Evolutionary conservation across 2,113 vertebrate genomes (phyloP).

Genomic region (Sebastes schlegelii): DNA sequence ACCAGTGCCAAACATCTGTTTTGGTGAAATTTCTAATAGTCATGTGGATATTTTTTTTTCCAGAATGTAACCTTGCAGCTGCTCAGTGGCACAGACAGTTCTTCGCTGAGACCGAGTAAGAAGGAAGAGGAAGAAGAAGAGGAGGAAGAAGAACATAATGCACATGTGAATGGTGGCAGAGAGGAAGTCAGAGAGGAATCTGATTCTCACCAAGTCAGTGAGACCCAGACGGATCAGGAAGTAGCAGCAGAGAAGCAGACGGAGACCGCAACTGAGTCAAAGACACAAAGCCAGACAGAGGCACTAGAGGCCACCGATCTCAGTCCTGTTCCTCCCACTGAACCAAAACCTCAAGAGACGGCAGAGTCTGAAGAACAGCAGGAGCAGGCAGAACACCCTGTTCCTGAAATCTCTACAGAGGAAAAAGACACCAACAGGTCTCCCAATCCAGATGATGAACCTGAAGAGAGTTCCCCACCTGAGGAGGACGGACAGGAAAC

Average conservation of each 20-base stretch:
- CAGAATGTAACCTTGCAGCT: constrained; percentile 93
- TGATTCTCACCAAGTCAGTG: not conserved
- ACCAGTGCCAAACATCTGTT: not conserved
- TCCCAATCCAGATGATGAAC: not conserved
- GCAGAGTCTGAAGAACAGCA: constrained; percentile 2
- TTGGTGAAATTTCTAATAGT: not conserved
- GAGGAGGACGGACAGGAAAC: constrained; percentile 11
- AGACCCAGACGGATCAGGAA: constrained; percentile 45
- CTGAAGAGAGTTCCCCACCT: constrained; percentile 1
- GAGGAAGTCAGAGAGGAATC: constrained; percentile 24
- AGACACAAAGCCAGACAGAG: not conserved
- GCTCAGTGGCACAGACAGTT: constrained; percentile 74
- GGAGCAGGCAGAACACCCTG: not conserved
- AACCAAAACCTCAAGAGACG: not conserved
- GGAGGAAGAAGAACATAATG: constrained; percentile 36
- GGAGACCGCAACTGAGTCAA: not conserved
- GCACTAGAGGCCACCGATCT: not conserved
- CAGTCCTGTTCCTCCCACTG: not conserved
- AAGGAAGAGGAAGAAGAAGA: constrained; percentile 70
- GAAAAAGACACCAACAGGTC: not conserved
- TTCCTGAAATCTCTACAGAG: not conserved
- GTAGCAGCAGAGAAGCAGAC: constrained; percentile 4
- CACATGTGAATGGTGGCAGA: constrained; percentile 49
- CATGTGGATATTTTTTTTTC: constrained; percentile 3
- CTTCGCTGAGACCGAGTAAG: constrained; percentile 52